phyloP scores from a whole-genome alignment of 1,140 invertebrate genomes.

The Neodiprion lecontei region DNA sequence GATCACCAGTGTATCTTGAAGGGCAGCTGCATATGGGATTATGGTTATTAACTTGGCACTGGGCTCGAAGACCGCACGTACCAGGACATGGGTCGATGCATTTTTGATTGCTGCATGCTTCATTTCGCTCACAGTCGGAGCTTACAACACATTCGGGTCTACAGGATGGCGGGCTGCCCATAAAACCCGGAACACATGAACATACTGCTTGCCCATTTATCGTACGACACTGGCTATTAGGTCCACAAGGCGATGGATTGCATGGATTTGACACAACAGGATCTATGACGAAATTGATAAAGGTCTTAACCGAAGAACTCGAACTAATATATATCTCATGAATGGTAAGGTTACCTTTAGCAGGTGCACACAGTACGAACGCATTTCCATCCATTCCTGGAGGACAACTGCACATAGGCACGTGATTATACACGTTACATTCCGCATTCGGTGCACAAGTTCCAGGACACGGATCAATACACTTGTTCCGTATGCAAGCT shows the following conservation, averaged over 20 bases:
- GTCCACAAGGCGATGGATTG: slow-evolving; percentile 68
- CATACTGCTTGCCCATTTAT: slow-evolving; percentile 65
- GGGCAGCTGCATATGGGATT: slow-evolving; percentile 60
- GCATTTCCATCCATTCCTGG: slow-evolving; percentile 61
- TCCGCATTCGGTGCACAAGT: slow-evolving; percentile 63
- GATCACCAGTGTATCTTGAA: slow-evolving; percentile 57
- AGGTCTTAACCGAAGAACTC: slow-evolving; percentile 41
- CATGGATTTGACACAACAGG: slow-evolving; percentile 61
- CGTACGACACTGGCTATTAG: slow-evolving; percentile 69
- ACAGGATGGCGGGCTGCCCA: slow-evolving; percentile 70
- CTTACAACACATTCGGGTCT: slow-evolving; percentile 72
- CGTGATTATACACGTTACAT: slow-evolving; percentile 61
- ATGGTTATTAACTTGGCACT: slow-evolving; percentile 65
- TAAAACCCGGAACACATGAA: slow-evolving; percentile 68
- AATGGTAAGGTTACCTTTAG: slow-evolving; percentile 36
- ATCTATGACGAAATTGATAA: slow-evolving; percentile 58
- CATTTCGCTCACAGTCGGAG: slow-evolving; percentile 68
- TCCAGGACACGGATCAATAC: slow-evolving; percentile 62
- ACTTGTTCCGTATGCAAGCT: slow-evolving; percentile 63
- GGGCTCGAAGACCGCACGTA: slow-evolving; percentile 66
- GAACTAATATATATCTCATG: slow-evolving; percentile 15
- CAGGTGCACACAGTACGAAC: slow-evolving; percentile 44
- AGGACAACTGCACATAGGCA: slow-evolving; percentile 61
- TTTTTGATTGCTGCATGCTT: slow-evolving; percentile 70
- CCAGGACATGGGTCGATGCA: slow-evolving; percentile 73